phyloP scores from a whole-genome alignment of 1,140 invertebrate genomes.

The Macrobrachium rosenbergii region DNA sequence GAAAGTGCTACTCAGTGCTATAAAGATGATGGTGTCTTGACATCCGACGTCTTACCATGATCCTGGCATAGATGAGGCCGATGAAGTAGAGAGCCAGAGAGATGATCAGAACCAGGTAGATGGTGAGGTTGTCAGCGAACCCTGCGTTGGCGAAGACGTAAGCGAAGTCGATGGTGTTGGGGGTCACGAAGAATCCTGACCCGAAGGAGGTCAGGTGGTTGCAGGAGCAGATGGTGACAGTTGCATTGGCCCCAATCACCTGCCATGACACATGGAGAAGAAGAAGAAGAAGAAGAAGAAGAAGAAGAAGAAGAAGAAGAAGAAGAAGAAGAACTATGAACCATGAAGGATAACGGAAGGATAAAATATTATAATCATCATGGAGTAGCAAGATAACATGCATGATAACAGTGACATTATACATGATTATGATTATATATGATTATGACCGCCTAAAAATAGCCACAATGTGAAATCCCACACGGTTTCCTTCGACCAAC shows the following conservation, averaged over 20 bases:
- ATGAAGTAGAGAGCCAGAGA: slow-evolving; percentile 71
- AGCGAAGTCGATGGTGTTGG: slow-evolving; percentile 75
- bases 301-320: too few relatives aligned
- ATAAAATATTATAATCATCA: too few relatives aligned
- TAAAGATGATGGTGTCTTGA: too few relatives aligned
- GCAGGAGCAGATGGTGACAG: slow-evolving; percentile 72
- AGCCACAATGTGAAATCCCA: too few relatives aligned
- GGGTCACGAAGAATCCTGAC: slow-evolving; percentile 73
- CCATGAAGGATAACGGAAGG: background rate
- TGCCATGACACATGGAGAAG: slow-evolving; percentile 15
- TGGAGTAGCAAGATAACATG: too few relatives aligned
- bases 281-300: background rate
- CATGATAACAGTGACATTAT: too few relatives aligned
- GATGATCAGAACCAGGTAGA: slow-evolving; percentile 74
- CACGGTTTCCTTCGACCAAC: too few relatives aligned
- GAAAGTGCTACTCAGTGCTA: too few relatives aligned
- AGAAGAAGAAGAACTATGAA: too few relatives aligned
- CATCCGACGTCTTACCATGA: slow-evolving; percentile 53
- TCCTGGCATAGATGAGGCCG: slow-evolving; percentile 72
- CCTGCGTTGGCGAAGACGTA: slow-evolving; percentile 75
- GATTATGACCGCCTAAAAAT: too few relatives aligned
- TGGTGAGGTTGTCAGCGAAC: slow-evolving; percentile 74
- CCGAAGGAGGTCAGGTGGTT: slow-evolving; percentile 75
- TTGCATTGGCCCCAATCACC: slow-evolving; percentile 68
- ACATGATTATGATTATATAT: too few relatives aligned